phyloP scores from a whole-genome alignment of 2,888 invertebrate species.

The Atherix ibis region DNA sequence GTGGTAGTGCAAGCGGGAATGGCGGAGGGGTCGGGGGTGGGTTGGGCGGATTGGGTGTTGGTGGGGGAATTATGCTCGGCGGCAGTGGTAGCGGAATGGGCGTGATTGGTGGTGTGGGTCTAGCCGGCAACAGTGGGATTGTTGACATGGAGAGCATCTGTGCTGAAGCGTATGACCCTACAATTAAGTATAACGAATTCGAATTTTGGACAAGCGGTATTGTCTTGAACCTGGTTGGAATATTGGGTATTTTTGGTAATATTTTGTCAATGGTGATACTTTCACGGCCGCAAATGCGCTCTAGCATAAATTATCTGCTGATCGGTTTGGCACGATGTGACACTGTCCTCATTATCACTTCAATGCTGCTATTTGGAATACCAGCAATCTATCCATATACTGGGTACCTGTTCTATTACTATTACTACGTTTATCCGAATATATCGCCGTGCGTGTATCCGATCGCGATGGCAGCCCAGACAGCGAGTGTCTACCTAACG shows the following conservation, averaged over 20 bases:
- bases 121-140: too few relatives aligned
- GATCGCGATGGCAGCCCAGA: constrained; percentile 74
- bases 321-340: constrained; percentile 90
- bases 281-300: constrained; percentile 86
- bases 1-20: too few relatives aligned
- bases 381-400: constrained; percentile 75
- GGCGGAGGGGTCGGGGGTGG: too few relatives aligned
- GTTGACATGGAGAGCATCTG: too few relatives aligned
- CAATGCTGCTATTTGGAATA: constrained; percentile 72
- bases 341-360: constrained; percentile 74
- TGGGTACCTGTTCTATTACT: constrained; percentile 57
- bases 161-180: constrained; percentile 19
- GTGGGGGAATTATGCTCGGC: too few relatives aligned
- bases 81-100: too few relatives aligned
- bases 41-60: too few relatives aligned
- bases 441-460: constrained; percentile 70
- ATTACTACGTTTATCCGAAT: constrained; percentile 63
- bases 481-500: constrained; percentile 84
- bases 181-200: constrained; percentile 35
- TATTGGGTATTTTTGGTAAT: constrained; percentile 79
- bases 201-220: constrained; percentile 73
- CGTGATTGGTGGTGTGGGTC: too few relatives aligned
- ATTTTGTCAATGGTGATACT: constrained; percentile 80
- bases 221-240: constrained; percentile 60
- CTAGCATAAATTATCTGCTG: constrained; percentile 86